A percentile compares a stretch with the other conserved stretches of the same genome.
These are phyloP conservation scores for Tangara arthus DNA, from an alignment of 2,797 vertebrate genomes.

Conservation along the genomic window DNA sequence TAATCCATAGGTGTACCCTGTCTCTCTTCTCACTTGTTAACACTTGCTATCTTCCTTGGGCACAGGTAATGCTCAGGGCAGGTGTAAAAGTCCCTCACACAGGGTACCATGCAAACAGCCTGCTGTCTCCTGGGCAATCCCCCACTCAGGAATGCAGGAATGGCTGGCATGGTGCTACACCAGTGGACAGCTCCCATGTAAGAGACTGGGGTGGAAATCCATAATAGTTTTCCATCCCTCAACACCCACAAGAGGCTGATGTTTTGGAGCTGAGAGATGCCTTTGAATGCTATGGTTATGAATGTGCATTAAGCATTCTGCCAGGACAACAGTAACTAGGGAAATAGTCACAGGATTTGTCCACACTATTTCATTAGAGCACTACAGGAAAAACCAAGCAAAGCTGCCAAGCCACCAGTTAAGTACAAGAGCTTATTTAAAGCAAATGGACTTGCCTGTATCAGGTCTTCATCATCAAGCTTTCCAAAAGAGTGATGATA, in stretches of 20 bases:
- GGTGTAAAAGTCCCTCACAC: background rate
- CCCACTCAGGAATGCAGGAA: background rate
- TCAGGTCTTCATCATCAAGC: background rate
- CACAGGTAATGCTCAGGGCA: background rate
- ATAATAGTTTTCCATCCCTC: background rate
- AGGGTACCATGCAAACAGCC: background rate
- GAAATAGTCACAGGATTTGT: background rate
- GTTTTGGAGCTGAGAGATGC: background rate
- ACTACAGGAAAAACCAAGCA: background rate
- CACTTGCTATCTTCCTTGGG: fast-evolving
- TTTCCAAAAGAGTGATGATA: background rate
- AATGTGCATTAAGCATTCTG: background rate
- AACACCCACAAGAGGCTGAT: background rate
- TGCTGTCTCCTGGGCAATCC: background rate
- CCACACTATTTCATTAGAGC: background rate
- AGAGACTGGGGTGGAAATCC: background rate
- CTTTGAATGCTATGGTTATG: background rate
- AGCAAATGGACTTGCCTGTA: background rate
- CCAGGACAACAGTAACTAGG: background rate
- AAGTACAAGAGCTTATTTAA: background rate
- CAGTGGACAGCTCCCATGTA: fast-evolving
- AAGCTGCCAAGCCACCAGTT: background rate
- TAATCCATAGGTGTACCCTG: background rate
- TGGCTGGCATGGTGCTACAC: fast-evolving
- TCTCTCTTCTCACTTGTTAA: background rate